Base-by-base conservation (phyloP, 2,888 invertebrate species). In the Charanyca ferruginea region DNA sequence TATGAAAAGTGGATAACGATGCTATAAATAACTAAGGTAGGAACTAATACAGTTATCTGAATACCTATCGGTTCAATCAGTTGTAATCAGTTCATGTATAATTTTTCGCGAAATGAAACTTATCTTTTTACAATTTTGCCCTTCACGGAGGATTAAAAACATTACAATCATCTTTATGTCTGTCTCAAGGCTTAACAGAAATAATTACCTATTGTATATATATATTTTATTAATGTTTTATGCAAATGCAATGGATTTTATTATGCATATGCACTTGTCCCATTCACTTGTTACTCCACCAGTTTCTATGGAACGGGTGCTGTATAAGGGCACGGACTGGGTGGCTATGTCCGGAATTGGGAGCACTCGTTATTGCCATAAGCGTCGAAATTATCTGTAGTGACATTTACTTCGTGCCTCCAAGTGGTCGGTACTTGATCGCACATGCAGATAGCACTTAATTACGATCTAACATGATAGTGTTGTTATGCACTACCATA, bases 351-450 rank as follows among this genome's bases (percentile, higher is more conserved):
- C 69, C 72, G 69, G 58, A 73, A 80, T 81, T 73, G 70, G 73
- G 73, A 81, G 78, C 72, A 74, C 76, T 75, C 32, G 75, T 73
- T 79, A 68, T 79, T 79, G 71, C 84, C 83, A 74, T 88, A 85
- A 81, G 71, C 49, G 81, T 66, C 64, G 55, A 70, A 85, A 84
- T 80, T 80, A 79, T 79, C 80, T 66, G 54, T 60, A 22, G 71
- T 77, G 78, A 83, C 77, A 81, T 79, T 81, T 75, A 74, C 51
- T 80, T 72, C 67, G 76, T 79, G 80, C 48, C 42, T 44, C 48
- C n/a, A 22, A 38, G 58, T 22, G 58, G 38, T 65, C n/a, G 48
- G 49, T 4, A 47, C 51, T 38, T 60, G 77, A 78, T 78, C 53
- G 58, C 58, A 63, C 62, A 63, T 61, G 53, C 54, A 60, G 81